Percentiles rank a stretch among this genome's conserved stretches.
Conservation (phyloP, 2,888 invertebrate genomes). For the Branchipolynoe longqiensis region DNA sequence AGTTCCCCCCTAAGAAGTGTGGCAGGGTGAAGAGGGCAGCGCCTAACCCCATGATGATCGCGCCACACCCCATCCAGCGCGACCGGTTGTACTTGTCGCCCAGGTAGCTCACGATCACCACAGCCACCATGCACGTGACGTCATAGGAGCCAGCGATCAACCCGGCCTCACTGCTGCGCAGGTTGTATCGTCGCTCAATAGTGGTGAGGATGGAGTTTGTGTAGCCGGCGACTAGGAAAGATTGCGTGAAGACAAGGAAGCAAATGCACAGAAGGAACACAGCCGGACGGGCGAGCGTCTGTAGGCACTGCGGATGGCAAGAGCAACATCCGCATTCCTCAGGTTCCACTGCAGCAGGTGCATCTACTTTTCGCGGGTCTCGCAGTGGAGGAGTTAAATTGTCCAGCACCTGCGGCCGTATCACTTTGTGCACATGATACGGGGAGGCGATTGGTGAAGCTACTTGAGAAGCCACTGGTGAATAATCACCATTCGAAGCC, state of each 20-base stretch:
- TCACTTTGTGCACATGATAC: no score
- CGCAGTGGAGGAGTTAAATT: no score
- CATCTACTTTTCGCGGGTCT: no score
- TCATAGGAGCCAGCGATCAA: slow-evolving; percentile 66
- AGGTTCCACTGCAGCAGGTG: no score
- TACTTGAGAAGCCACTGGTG: no score
- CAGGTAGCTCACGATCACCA: slow-evolving; percentile 66
- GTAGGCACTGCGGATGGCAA: slow-evolving; percentile 60
- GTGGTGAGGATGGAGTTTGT: slow-evolving; percentile 66
- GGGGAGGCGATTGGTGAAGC: no score
- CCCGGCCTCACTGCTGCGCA: slow-evolving; percentile 65
- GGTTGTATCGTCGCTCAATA: slow-evolving; percentile 65
- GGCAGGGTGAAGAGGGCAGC: slow-evolving; percentile 66
- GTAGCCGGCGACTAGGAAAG: slow-evolving; percentile 67
- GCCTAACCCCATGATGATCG: slow-evolving; percentile 64
- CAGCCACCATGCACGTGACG: slow-evolving; percentile 62
- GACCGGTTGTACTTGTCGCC: slow-evolving; percentile 66
- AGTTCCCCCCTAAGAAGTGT: slow-evolving; percentile 62
- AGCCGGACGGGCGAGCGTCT: slow-evolving; percentile 57
- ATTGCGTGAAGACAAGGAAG: slow-evolving; percentile 64
- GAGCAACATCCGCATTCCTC: slow-evolving; percentile 43
- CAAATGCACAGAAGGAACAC: slow-evolving; percentile 63
- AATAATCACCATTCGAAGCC: no score
- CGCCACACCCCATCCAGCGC: slow-evolving; percentile 62
- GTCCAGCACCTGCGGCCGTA: no score